A percentile compares a stretch with the other conserved stretches of the same genome.
Evolutionary conservation across 2,888 invertebrate species (phyloP).

Genomic region (Pelosia muscerda): DNA sequence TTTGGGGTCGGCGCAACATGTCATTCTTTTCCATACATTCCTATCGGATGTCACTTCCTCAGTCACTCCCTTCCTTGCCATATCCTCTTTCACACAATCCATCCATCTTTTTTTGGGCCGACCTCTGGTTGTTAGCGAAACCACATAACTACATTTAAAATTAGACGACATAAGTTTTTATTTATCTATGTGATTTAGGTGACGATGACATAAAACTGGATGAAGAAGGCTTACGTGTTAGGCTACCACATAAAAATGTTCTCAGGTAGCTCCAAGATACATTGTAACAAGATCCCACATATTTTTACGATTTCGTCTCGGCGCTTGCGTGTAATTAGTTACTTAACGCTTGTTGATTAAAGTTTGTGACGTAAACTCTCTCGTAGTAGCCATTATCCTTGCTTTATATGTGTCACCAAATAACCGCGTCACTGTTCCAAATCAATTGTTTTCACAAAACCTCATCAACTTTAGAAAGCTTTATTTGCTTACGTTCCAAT

Average conservation of each 20-base stretch:
- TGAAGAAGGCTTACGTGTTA: conserved; percentile 9
- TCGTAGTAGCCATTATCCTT: conserved; percentile 25
- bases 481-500: background rate
- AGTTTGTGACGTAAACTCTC: conserved; percentile 39
- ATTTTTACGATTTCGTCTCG: conserved; percentile 49
- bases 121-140: no score
- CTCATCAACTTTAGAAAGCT: background rate
- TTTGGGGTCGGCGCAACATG: no score
- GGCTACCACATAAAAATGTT: conserved; percentile 19
- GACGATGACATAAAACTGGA: background rate
- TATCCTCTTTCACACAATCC: no score
- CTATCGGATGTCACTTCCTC: no score
- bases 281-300: conserved; percentile 41
- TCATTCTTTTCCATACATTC: no score
- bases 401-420: conserved; percentile 28
- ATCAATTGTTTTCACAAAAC: conserved; percentile 3
- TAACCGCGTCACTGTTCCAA: background rate
- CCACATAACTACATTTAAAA: no score
- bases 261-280: conserved; percentile 23
- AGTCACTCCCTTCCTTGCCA: no score
- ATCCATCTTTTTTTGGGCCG: no score
- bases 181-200: no score
- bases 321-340: conserved; percentile 45
- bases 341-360: conserved; percentile 43
- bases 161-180: no score